Evolutionary conservation across 2,888 invertebrate species (phyloP), one percentile per base, ranked within the genome.

Genomic region (Drosophila trichaetosa): DNA sequence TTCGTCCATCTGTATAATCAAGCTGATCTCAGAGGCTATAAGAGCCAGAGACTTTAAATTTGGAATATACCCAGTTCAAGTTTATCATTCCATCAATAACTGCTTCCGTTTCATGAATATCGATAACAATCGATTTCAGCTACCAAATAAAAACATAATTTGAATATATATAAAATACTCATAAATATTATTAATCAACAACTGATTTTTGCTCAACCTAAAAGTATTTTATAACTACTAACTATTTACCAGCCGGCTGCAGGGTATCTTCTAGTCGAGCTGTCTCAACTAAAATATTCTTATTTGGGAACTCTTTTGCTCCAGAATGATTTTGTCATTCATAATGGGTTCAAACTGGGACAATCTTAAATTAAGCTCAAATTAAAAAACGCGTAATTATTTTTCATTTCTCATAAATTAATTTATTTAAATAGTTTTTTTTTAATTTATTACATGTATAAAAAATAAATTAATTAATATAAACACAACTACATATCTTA

Each of bases 351-450:
- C 8, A 24, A 8, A 24, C 1, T 16, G 21, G 4, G 46, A 24
- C 4, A n/a, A 10, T 40, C 18, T n/a, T 40, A 18, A 40, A 38
- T 18, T 38, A 2, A 38, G 4, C 4, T 18, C 18, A 38, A 46
- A 46, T 16, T 2, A 46, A 8, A 16, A 16, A 16, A 16, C 16
- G 8, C 4, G 4, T 1, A 16, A 24, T 16, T 24, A 46, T 46
- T 16, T 24, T 54, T 54, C 3, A 21, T 52, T 61, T 33, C 16
- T 65, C 29, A 87, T 89, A 90, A 90, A 86, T 80, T 81, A 87
- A 75, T 90, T 90, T 90, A 87, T 87, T 90, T 89, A 90, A 90
- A 90, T 87, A 87, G 76, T 78, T 72, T 54, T 56, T 56, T 79
- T 84, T 87, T 78, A 80, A 85, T 88, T 89, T 79, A 76, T 84